Conservation (phyloP, 2,113 vertebrate genomes). For the Hypomesus transpacificus region DNA sequence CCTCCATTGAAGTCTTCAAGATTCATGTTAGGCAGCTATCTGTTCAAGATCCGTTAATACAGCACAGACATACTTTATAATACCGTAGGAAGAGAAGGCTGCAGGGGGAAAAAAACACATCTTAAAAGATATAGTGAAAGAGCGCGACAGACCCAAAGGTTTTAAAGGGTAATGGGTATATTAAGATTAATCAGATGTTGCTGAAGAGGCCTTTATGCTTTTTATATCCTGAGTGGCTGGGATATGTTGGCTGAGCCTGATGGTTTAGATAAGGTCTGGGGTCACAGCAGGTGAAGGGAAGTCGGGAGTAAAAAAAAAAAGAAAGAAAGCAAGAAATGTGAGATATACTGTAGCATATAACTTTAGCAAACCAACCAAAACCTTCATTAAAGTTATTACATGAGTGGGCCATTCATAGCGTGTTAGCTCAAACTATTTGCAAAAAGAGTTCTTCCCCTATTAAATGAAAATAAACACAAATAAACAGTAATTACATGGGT, state of each 20-base stretch:
- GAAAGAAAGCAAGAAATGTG: too few relatives aligned
- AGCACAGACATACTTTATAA: too few relatives aligned
- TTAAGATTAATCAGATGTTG: constrained; percentile 25
- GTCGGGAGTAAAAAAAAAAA: too few relatives aligned
- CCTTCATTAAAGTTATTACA: constrained; percentile 61
- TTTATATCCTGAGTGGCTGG: constrained; percentile 12
- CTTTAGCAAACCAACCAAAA: constrained; percentile 42
- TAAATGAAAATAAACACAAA: constrained; percentile 79
- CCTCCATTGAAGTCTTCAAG: too few relatives aligned
- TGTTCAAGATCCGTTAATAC: too few relatives aligned
- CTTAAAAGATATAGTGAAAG: not conserved
- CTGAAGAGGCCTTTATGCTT: constrained; percentile 6
- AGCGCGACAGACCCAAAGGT: constrained; percentile 10
- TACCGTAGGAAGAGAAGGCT: not conserved
- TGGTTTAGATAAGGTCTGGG: constrained; percentile 26
- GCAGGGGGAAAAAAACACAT: not conserved
- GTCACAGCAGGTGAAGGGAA: constrained; percentile 40
- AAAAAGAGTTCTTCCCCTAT: constrained; percentile 58
- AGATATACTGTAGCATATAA: constrained; percentile 15
- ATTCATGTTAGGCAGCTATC: too few relatives aligned
- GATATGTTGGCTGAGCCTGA: not conserved
- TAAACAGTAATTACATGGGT: constrained; percentile 72
- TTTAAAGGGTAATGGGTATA: constrained; percentile 6
- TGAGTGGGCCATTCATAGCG: constrained; percentile 56
- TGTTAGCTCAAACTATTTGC: constrained; percentile 64